phyloP scores from a whole-genome alignment of 2,888 invertebrate genomes.

The Apotomis turbidana region DNA sequence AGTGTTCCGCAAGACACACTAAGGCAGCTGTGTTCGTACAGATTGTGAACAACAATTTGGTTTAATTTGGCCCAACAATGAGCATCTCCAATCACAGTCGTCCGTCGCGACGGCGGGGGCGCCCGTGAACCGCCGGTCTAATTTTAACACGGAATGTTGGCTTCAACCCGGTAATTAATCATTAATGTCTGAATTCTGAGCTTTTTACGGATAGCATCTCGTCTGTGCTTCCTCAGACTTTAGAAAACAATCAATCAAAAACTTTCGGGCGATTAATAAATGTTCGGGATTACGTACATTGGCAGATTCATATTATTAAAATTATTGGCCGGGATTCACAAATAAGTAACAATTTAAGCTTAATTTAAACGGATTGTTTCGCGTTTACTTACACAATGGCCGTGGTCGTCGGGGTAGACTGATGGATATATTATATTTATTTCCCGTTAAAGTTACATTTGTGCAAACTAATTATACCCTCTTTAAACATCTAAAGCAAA shows the following conservation, averaged over 20 bases:
- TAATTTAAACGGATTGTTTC: neutral
- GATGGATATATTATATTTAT: too few relatives aligned
- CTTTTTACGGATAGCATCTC: conserved; percentile 53
- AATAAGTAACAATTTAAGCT: neutral
- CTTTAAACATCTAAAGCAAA: too few relatives aligned
- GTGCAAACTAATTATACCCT: too few relatives aligned
- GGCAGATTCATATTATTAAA: conserved; percentile 16
- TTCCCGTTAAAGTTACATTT: too few relatives aligned
- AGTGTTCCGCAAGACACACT: conserved; percentile 3
- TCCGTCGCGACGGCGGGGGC: conserved; percentile 57
- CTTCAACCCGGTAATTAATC: conserved; percentile 70
- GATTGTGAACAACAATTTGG: conserved; percentile 17
- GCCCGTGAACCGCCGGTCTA: conserved; percentile 69
- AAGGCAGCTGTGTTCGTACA: too few relatives aligned
- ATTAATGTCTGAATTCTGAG: conserved; percentile 60
- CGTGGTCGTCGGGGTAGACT: too few relatives aligned
- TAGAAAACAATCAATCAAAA: conserved; percentile 33
- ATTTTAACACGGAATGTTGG: conserved; percentile 75
- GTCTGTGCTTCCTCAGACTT: conserved; percentile 41
- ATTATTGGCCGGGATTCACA: conserved; percentile 5
- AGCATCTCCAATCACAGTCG: conserved; percentile 46
- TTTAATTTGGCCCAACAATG: conserved; percentile 40
- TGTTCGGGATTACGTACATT: neutral
- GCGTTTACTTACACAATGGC: too few relatives aligned
- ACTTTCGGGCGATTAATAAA: conserved; percentile 27